Percentiles rank a stretch among this genome's conserved stretches.
Evolutionary conservation across 2,113 vertebrate species (phyloP).

Genomic region (Eidolon helvum): DNA sequence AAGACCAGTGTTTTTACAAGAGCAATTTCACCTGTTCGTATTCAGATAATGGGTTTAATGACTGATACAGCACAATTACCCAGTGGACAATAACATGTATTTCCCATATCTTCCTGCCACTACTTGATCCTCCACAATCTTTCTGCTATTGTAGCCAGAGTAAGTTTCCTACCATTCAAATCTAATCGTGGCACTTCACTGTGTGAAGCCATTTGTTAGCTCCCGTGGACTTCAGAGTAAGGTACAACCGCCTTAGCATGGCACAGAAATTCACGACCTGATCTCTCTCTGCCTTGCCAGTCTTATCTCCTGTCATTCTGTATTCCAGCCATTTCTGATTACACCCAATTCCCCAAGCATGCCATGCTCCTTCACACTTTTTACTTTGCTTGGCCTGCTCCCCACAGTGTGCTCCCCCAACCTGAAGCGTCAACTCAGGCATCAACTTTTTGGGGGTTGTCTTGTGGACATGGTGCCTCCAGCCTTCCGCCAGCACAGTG

Average conservation of each 20-base stretch:
- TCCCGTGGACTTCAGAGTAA: not conserved
- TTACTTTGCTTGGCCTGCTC: not conserved
- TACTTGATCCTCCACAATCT: not conserved
- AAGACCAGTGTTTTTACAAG: not conserved
- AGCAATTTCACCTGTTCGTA: not conserved
- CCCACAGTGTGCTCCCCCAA: not conserved
- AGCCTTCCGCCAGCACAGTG: not conserved
- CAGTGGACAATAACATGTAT: not conserved
- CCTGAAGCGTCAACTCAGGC: not conserved
- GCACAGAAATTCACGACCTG: not conserved
- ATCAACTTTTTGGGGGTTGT: not conserved
- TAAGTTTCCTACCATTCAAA: not conserved
- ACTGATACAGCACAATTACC: not conserved
- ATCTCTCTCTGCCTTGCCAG: not conserved
- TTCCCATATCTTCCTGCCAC: rapidly evolving
- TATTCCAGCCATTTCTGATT: not conserved
- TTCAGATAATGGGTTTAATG: not conserved
- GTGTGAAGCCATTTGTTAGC: not conserved
- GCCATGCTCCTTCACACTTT: not conserved
- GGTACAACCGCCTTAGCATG: not conserved
- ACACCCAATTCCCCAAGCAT: not conserved
- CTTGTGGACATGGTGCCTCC: not conserved
- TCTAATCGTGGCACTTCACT: not conserved
- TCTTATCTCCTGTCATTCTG: not conserved
- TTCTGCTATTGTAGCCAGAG: not conserved